Percentiles rank a stretch among this genome's conserved stretches.
These are phyloP conservation scores for Parnassius smintheus DNA, from an alignment of 2,888 invertebrate genomes.

Conservation along the genomic window DNA sequence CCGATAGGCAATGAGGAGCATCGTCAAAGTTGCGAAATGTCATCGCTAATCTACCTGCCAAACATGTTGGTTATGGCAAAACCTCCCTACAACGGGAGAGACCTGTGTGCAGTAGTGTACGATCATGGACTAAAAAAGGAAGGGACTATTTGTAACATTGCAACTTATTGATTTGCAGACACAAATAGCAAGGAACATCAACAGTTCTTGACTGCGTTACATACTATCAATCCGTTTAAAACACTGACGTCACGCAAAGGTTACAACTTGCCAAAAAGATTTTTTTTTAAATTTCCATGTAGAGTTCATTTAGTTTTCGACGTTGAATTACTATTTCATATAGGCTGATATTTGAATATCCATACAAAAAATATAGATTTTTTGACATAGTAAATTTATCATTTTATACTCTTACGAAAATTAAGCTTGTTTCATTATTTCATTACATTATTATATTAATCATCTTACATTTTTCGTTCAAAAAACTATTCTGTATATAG, in stretches of 20 bases:
- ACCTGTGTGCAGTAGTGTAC: too few relatives aligned
- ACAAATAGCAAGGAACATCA: slow-evolving; percentile 50
- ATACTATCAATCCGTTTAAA: slow-evolving; percentile 71
- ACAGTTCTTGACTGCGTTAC: slow-evolving; percentile 60
- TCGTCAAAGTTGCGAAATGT: too few relatives aligned
- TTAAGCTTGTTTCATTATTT: too few relatives aligned
- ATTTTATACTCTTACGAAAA: not conserved
- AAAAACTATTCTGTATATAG: too few relatives aligned
- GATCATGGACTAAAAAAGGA: too few relatives aligned
- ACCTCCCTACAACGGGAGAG: too few relatives aligned
- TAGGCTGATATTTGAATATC: too few relatives aligned
- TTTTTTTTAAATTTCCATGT: not conserved
- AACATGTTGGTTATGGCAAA: too few relatives aligned
- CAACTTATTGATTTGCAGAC: slow-evolving; percentile 41
- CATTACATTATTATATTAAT: too few relatives aligned
- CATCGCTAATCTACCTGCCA: too few relatives aligned
- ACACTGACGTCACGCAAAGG: slow-evolving; percentile 59
- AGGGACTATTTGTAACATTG: not conserved
- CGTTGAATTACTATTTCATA: slow-evolving; percentile 1
- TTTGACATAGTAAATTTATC: not conserved
- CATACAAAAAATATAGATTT: not conserved
- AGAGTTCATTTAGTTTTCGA: slow-evolving; percentile 10
- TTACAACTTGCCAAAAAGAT: slow-evolving; percentile 34
- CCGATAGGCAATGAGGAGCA: too few relatives aligned
- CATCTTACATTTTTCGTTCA: slow-evolving; percentile 1